Evolutionary conservation across 2,797 vertebrate genomes (phyloP).

Genomic region (Oryzias sinensis): DNA sequence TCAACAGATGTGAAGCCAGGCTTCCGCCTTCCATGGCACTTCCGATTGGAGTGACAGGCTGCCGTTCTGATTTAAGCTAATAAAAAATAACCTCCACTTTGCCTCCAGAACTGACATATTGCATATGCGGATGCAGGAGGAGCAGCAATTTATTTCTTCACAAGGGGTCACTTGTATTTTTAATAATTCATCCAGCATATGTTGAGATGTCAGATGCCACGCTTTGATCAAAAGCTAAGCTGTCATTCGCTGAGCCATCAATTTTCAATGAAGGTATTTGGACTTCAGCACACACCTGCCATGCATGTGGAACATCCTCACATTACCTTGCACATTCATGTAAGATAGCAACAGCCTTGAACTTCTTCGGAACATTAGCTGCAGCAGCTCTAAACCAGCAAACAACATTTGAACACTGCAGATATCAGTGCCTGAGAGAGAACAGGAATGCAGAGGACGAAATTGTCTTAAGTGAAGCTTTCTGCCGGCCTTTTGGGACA

Average conservation of each 20-base stretch:
- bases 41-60: conserved; percentile 61
- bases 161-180: conserved; percentile 81
- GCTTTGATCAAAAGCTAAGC: conserved; percentile 76
- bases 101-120: conserved; percentile 66
- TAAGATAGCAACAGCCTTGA: neutral
- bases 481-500: conserved; percentile 55
- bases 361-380: conserved; percentile 18
- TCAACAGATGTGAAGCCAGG: conserved; percentile 50
- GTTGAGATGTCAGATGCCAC: conserved; percentile 74
- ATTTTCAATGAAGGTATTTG: conserved; percentile 60
- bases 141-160: conserved; percentile 77
- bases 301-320: conserved; percentile 26
- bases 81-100: conserved; percentile 71
- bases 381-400: conserved; percentile 6
- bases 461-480: conserved; percentile 42
- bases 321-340: conserved; percentile 20
- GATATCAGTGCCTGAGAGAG: conserved; percentile 18
- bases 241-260: conserved; percentile 72
- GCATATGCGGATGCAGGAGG: conserved; percentile 63
- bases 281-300: conserved; percentile 57
- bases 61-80: conserved; percentile 67
- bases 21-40: conserved; percentile 44
- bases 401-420: conserved; percentile 22
- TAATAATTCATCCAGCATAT: conserved; percentile 82
- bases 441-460: conserved; percentile 38